These are phyloP conservation scores for Stigmatopora argus DNA, from an alignment of 2,113 vertebrate genomes.

Conservation along the genomic window DNA sequence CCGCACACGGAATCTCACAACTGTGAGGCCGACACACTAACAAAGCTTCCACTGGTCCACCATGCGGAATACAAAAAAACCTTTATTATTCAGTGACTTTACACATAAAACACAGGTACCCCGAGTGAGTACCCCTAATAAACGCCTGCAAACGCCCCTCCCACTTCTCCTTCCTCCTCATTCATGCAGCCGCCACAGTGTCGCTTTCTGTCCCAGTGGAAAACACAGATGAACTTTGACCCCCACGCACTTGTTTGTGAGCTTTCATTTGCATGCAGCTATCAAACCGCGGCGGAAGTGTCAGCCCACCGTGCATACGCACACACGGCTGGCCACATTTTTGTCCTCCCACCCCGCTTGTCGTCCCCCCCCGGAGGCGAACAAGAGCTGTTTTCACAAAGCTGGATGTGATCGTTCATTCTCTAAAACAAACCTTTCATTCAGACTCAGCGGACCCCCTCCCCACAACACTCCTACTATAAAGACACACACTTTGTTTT, in stretches of 20 bases:
- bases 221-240: constrained; percentile 53
- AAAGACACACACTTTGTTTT: constrained; percentile 43
- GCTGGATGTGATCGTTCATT: constrained; percentile 55
- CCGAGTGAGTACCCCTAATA: too few species aligned
- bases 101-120: too few species aligned
- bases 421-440: constrained; percentile 68
- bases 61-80: not conserved
- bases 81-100: too few species aligned
- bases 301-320: constrained; percentile 32
- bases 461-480: constrained; percentile 35
- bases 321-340: constrained; percentile 32
- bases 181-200: constrained; percentile 19
- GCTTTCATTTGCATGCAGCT: constrained; percentile 68
- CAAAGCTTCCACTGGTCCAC: too few species aligned
- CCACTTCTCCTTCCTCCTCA: constrained; percentile 17
- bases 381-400: constrained; percentile 71
- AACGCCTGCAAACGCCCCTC: not conserved
- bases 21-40: too few species aligned
- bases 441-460: constrained; percentile 37
- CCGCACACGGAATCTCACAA: too few species aligned
- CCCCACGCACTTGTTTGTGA: constrained; percentile 63
- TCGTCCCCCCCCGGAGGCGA: constrained; percentile 45
- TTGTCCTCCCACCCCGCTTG: constrained; percentile 40
- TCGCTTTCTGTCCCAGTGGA: constrained; percentile 44
- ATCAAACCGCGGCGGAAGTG: constrained; percentile 61